These are phyloP conservation scores for Phylloscopus whistleri DNA, from an alignment of 2,113 vertebrate species.

Conservation along the genomic window DNA sequence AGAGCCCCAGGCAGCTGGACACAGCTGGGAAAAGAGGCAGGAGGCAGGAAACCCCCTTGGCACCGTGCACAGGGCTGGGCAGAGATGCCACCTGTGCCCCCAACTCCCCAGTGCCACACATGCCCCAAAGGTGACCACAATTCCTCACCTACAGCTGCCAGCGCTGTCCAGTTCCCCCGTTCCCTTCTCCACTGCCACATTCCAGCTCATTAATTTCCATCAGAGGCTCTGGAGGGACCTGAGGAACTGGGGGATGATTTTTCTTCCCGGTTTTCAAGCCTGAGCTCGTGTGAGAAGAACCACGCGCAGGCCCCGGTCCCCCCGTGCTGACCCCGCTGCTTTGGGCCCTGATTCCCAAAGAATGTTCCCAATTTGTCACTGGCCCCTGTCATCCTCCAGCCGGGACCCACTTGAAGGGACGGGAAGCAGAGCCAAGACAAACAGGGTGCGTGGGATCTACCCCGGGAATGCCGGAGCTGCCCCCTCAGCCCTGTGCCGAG, in stretches of 20 bases:
- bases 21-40: neutral
- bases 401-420: neutral
- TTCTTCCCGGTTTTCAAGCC: neutral
- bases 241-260: constrained; percentile 8
- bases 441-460: constrained; percentile 1
- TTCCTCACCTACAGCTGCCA: neutral
- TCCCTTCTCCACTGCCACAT: neutral
- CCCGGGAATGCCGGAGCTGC: neutral
- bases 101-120: rapidly evolving
- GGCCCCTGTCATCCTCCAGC: constrained; percentile 35
- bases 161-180: rapidly evolving
- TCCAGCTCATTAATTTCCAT: constrained; percentile 31
- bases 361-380: constrained; percentile 30
- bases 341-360: constrained; percentile 7
- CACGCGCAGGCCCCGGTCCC: neutral
- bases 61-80: neutral
- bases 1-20: neutral
- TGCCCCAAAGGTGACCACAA: neutral
- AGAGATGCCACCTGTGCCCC: neutral
- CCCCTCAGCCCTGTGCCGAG: neutral
- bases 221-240: neutral
- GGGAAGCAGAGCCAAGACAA: constrained; percentile 54
- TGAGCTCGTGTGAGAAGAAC: constrained; percentile 34
- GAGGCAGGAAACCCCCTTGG: neutral
- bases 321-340: neutral